phyloP scores from a whole-genome alignment of 1,140 invertebrate genomes.

The Rhopalosiphum maidis region DNA sequence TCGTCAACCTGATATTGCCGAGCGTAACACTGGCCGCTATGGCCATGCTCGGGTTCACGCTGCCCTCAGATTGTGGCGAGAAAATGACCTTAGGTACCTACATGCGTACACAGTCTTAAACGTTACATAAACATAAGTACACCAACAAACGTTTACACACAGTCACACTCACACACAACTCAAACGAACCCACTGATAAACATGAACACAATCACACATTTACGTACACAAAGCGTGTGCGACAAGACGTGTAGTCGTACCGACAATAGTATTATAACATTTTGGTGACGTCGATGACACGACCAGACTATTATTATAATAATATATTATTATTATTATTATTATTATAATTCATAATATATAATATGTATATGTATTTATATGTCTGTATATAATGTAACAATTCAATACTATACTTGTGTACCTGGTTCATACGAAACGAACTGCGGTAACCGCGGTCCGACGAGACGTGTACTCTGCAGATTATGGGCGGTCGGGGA shows the following conservation, averaged over 20 bases:
- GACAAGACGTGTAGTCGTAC: not conserved
- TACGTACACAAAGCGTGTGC: not conserved
- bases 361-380: conserved; percentile 19
- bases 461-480: no score
- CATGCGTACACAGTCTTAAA: not conserved
- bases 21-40: conserved; percentile 75
- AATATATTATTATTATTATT: not conserved
- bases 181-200: not conserved
- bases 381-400: conserved; percentile 5
- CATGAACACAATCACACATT: not conserved
- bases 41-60: conserved; percentile 73
- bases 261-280: not conserved
- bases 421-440: not conserved
- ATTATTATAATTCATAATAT: conserved; percentile 6
- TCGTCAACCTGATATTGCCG: conserved; percentile 75
- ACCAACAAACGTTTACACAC: not conserved
- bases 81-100: conserved; percentile 72
- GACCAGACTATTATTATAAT: not conserved
- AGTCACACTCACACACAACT: not conserved
- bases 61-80: conserved; percentile 74
- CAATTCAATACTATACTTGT: not conserved
- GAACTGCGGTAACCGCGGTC: not conserved
- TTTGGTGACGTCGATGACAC: not conserved
- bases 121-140: not conserved
- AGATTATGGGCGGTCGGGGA: no score